Conservation (phyloP, 2,113 vertebrate genomes). For the Crotalus tigris region DNA sequence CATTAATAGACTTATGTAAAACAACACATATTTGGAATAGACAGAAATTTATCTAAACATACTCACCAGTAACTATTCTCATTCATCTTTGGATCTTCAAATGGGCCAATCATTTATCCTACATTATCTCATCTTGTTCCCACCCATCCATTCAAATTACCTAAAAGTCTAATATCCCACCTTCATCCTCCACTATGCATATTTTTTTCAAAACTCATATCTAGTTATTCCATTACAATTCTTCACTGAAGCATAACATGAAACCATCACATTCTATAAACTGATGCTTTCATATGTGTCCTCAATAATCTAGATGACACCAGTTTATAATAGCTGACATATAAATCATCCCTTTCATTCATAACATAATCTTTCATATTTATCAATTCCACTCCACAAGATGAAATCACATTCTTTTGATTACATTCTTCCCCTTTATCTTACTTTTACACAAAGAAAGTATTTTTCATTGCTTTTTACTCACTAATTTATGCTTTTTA, state of each 20-base stretch:
- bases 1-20: neutral
- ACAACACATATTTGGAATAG: neutral
- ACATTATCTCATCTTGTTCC: neutral
- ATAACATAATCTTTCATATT: neutral
- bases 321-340: neutral
- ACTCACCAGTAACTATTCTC: neutral
- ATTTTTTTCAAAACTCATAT: neutral
- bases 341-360: neutral
- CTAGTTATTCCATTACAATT: neutral
- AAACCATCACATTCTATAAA: neutral
- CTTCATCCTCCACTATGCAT: neutral
- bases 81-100: neutral
- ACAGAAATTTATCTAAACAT: neutral
- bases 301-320: neutral
- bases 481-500: neutral
- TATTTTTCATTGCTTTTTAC: neutral
- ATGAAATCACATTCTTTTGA: neutral
- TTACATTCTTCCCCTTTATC: neutral
- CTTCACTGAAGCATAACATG: neutral
- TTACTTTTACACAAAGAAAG: neutral
- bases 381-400: neutral
- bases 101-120: neutral
- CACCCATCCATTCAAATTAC: neutral
- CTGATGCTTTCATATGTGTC: neutral
- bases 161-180: neutral